Evolutionary conservation across 35 echinoderm and acorn worm genomes (phyloP).

Genomic region (Ophiothrix spiculata): DNA sequence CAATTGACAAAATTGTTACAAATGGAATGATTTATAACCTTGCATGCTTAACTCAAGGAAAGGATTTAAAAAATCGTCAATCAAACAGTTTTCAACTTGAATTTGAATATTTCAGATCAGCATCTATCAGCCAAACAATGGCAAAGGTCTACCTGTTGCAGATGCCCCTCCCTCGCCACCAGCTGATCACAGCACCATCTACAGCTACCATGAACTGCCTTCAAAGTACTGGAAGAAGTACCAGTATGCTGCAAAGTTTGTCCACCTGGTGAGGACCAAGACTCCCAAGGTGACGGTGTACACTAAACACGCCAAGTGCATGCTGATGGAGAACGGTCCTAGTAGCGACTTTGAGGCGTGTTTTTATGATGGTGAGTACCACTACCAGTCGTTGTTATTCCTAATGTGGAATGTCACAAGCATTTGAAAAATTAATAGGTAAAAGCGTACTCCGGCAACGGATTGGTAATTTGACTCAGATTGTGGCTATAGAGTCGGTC

Average conservation of each 20-base stretch:
- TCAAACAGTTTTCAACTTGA: too few species aligned
- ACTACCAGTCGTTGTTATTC: neutral
- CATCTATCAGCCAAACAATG: constrained; percentile 77
- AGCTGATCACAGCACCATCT: constrained; percentile 31
- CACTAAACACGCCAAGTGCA: constrained; percentile 85
- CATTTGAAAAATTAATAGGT: neutral
- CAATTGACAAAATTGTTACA: too few species aligned
- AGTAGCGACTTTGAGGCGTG: constrained; percentile 78
- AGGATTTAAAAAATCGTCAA: too few species aligned
- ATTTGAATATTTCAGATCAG: constrained; percentile 48
- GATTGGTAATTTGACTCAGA: too few species aligned
- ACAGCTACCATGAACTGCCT: constrained; percentile 84
- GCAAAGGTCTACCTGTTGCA: constrained; percentile 85
- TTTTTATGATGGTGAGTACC: constrained; percentile 78
- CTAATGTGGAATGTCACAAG: neutral
- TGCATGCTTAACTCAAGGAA: too few species aligned
- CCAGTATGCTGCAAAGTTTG: constrained; percentile 94
- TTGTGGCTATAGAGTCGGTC: too few species aligned
- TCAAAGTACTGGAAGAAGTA: constrained; percentile 98
- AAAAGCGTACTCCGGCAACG: too few species aligned
- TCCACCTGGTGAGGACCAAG: constrained; percentile 78
- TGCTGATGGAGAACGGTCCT: constrained; percentile 95
- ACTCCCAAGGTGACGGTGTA: constrained; percentile 92
- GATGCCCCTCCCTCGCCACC: constrained; percentile 68
- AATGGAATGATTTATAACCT: too few species aligned